Base-by-base conservation (phyloP, 2,113 vertebrate genomes). In the Cynocephalus volans region DNA sequence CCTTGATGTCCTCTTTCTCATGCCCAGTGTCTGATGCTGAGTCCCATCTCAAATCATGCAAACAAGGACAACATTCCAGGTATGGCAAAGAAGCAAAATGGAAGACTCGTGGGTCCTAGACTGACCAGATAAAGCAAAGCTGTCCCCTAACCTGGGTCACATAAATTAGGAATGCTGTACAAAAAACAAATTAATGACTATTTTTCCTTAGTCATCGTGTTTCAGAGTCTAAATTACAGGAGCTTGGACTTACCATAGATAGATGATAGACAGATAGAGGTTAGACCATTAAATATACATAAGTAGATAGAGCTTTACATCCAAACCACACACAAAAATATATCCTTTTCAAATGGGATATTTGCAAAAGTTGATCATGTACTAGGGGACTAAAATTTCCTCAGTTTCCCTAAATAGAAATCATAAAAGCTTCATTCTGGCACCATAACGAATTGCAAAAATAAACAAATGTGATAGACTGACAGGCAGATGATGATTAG, bases 251-350 rank as follows among this genome's bases (percentile, higher is more conserved):
- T 60, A 50, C 41, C 64, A 88, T 12, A 36, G 17, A 50, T 50
- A 80, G 28, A 54, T 52, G 7, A 64, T 23, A 73, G 54, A 73
- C 2, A 81, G 58, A 65, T 81, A 73, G 72, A 84, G 36, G n/a
- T 50, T 19, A 64, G 6, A 82, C 24, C 45, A 48, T 60, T 93
- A 91, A 18, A 58, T 41, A 77, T 77, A 48, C 23, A 84, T 14
- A 70, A 83, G 52, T 89, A 56, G 33, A 56, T 56, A 15, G 72
- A 87, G 36, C 33, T 89, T 54, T 93, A 41, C 28, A 60, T 19
- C 15, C 52, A 85, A 90, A 85, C 45, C 36, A 84, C 36, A 84
- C 33, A 84, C 12, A 92, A 77, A 92, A 81, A n/a, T 21, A 58
- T 10, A 8, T 62, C 31, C 33, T 73, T 84, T 81, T 28, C 41